Base-by-base conservation (phyloP, 2,797 vertebrate species). In the Prionace glauca region DNA sequence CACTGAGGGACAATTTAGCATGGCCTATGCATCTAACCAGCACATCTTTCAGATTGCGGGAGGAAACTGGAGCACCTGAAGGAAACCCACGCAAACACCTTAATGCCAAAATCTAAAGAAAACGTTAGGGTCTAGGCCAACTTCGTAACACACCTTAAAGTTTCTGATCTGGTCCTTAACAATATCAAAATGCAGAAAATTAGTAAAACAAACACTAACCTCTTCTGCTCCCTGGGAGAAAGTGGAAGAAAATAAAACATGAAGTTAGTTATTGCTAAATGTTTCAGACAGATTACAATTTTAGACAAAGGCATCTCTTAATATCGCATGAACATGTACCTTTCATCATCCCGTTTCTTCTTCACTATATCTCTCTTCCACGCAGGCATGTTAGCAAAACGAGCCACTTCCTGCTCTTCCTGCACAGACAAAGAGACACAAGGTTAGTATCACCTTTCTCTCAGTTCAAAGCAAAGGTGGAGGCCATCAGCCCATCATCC, bases 311-410 rank as follows among this genome's bases (percentile, higher is more conserved):
- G 20, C 20, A 2, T 86, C 26, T n/a, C 72, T 60, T 32, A 20
- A 32, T 29, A 8, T 79, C 26, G 26, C 50, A n/a, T 2, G 36
- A 77, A 22, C 88, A 95, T 22, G 95, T 88, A 99, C 99, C 98
- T 99, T 97, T 99, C 99, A 96, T 99, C 99, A 4, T 99, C 98
- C 96, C 99, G 96, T 97, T 99, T 99, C 98, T 99, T 99, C 97
- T 99, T 98, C 97, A 99, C 98, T 96, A 99, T 98, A 96, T 99
- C 99, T 96, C 99, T 98, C 97, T 99, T 98, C 99, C 99, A 99
- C 96, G 99, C 99, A 0, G 99, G 99, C 98, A 99, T 98, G 16
- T 97, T 98, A 36, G 99, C 98, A 97, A 99, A 97, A 62, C 98
- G 98, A 0, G 98, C 98, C 22, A 98, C 97, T 96, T 99, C 99